Evolutionary conservation across 2,888 invertebrate genomes (phyloP).

Genomic region (Leptinotarsa rubiginosa): DNA sequence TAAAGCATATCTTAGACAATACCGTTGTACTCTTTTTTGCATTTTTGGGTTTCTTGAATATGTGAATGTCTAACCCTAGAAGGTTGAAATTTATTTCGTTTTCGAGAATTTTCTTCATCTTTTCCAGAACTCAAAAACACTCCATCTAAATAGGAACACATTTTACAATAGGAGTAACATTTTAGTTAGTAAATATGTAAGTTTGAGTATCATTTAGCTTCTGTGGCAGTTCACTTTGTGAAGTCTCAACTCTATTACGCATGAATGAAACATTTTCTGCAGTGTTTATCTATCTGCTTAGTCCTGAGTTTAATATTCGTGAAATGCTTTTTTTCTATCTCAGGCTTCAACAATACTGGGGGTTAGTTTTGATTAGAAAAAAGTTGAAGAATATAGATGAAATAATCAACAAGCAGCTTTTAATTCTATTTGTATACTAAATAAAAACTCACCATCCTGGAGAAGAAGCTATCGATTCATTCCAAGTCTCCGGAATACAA

Average conservation of each 20-base stretch:
- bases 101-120: constrained; percentile 1
- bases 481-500: too few relatives aligned
- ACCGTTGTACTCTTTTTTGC: background rate
- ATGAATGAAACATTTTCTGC: background rate
- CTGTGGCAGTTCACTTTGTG: background rate
- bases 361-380: too few relatives aligned
- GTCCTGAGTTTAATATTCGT: background rate
- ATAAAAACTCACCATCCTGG: too few relatives aligned
- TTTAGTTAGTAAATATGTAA: background rate
- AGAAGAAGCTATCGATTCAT: too few relatives aligned
- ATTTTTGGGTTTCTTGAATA: too few relatives aligned
- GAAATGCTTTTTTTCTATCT: background rate
- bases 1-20: background rate
- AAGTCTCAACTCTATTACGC: background rate
- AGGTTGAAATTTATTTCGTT: background rate
- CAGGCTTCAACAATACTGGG: too few relatives aligned
- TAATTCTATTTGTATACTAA: too few relatives aligned
- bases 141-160: background rate
- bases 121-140: background rate
- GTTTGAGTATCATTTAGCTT: background rate
- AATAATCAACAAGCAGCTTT: too few relatives aligned
- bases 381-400: too few relatives aligned
- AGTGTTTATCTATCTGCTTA: background rate
- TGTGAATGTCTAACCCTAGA: too few relatives aligned
- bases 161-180: background rate